Conservation (phyloP, 2,797 vertebrate genomes). For the Menidia menidia region DNA sequence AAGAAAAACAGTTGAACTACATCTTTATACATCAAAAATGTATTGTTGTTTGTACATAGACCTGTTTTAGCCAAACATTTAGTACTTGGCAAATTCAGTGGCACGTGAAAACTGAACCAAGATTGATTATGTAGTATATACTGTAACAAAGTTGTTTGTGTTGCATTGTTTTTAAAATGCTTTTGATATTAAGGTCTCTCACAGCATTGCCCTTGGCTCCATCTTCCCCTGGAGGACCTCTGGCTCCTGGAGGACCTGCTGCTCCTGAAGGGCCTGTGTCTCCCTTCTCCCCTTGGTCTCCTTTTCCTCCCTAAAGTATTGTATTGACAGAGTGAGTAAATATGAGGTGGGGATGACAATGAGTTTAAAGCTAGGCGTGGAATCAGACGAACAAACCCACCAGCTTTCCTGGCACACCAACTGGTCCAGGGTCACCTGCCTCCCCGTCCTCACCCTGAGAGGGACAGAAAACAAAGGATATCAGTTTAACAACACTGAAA, state of each 20-base stretch:
- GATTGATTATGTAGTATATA: not conserved
- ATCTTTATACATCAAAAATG: no score
- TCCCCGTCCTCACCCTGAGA: conserved; percentile 94
- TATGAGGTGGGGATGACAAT: not conserved
- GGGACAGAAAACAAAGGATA: not conserved
- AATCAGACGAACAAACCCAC: conserved; percentile 80
- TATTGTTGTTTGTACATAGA: no score
- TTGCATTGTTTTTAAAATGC: not conserved
- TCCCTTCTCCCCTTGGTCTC: conserved; percentile 95
- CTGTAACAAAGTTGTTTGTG: not conserved
- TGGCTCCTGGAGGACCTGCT: conserved; percentile 91
- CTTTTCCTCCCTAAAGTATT: conserved; percentile 88
- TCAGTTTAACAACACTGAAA: not conserved
- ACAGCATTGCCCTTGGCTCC: conserved; percentile 95
- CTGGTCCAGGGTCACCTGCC: conserved; percentile 91
- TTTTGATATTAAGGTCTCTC: conserved; percentile 42
- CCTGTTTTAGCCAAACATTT: no score
- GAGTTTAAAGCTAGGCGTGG: not conserved
- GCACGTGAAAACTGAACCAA: no score
- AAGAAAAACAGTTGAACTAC: no score
- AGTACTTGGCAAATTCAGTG: no score
- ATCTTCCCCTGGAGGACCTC: conserved; percentile 92
- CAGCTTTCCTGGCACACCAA: conserved; percentile 85
- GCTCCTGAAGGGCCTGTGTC: conserved; percentile 92
- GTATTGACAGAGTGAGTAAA: conserved; percentile 9